phyloP scores from a whole-genome alignment of 2,888 invertebrate genomes.

The Nemotelus pantherinus region DNA sequence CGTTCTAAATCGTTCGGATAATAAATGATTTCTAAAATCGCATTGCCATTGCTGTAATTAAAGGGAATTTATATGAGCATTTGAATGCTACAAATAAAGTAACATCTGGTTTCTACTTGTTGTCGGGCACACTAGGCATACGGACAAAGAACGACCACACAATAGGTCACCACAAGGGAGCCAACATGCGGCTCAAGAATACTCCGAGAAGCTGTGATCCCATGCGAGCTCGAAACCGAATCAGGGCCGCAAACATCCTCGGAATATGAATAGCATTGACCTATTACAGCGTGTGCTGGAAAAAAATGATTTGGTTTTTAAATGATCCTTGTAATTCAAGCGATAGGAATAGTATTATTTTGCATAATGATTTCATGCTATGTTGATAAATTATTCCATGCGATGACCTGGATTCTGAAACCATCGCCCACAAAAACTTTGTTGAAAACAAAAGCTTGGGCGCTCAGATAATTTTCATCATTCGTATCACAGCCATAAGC shows the following conservation, averaged over 20 bases:
- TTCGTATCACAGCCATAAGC: too few species aligned
- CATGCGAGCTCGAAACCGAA: slow-evolving; percentile 14
- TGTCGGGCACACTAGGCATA: neutral
- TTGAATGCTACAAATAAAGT: slow-evolving; percentile 37
- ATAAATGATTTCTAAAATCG: slow-evolving; percentile 18
- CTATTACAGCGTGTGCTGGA: slow-evolving; percentile 3
- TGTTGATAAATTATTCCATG: too few species aligned
- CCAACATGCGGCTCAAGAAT: slow-evolving; percentile 21
- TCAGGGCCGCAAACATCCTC: slow-evolving; percentile 15
- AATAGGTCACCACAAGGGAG: slow-evolving; percentile 36
- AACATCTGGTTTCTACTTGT: slow-evolving; percentile 33
- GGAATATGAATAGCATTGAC: slow-evolving; percentile 9
- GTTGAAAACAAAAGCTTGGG: too few species aligned
- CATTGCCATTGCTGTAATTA: slow-evolving; percentile 16
- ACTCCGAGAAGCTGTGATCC: slow-evolving; percentile 1
- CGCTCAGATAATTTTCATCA: too few species aligned
- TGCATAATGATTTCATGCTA: too few species aligned
- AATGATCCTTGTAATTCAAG: too few species aligned
- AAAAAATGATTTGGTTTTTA: neutral
- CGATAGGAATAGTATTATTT: too few species aligned
- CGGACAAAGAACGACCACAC: slow-evolving; percentile 27
- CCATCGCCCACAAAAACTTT: too few species aligned
- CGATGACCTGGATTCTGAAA: too few species aligned
- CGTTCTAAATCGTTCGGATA: neutral
- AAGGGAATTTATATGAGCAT: slow-evolving; percentile 25